phyloP scores from a whole-genome alignment of 2,888 invertebrate species.

The Ichneumoninae sp. region DNA sequence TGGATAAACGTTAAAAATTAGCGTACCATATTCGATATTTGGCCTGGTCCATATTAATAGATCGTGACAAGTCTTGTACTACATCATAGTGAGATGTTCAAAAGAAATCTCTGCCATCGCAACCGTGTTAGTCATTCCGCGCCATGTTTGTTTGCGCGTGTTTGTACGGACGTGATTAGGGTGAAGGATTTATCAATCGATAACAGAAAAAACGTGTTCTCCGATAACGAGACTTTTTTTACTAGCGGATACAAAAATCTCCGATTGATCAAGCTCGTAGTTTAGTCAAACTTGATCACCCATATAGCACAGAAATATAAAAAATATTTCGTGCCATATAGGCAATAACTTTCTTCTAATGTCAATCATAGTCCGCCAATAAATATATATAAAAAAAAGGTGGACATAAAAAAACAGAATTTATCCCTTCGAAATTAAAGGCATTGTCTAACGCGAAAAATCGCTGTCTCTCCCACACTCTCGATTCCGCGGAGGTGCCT shows the following conservation, averaged over 20 bases:
- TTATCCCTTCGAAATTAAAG: too few species aligned
- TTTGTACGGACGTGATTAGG: neutral
- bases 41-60: conserved; percentile 65
- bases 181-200: neutral
- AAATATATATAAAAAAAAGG: too few species aligned
- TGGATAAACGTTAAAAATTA: conserved; percentile 1
- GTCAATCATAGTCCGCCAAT: neutral
- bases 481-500: too few species aligned
- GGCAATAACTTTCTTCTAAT: too few species aligned
- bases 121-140: conserved; percentile 55
- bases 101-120: conserved; percentile 20
- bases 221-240: neutral
- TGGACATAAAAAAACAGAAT: too few species aligned
- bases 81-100: conserved; percentile 49
- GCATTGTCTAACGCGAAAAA: too few species aligned
- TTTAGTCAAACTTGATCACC: neutral
- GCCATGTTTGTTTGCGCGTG: conserved; percentile 65
- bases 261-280: too few species aligned
- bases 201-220: neutral
- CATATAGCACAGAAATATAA: too few species aligned
- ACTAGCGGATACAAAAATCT: too few species aligned
- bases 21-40: conserved; percentile 72
- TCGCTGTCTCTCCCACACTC: too few species aligned
- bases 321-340: too few species aligned
- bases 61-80: conserved; percentile 22